phyloP scores from a whole-genome alignment of 2,888 invertebrate genomes.

The Julus scanicus region DNA sequence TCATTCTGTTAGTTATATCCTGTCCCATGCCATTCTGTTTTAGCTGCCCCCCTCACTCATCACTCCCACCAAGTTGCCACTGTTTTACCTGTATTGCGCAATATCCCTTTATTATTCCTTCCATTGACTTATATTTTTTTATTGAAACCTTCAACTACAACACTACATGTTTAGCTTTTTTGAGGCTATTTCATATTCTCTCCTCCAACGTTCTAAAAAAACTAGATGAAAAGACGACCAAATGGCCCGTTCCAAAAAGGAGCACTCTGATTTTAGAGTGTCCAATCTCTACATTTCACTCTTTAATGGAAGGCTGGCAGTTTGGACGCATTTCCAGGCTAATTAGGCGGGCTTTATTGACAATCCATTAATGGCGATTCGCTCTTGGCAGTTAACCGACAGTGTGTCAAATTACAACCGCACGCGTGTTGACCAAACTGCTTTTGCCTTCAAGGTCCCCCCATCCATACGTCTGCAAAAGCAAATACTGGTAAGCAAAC shows the following conservation, averaged over 20 bases:
- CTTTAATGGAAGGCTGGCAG: conserved; percentile 1
- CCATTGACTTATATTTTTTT: too few relatives aligned
- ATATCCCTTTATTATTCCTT: too few relatives aligned
- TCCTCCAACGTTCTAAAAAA: neutral
- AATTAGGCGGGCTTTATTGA: conserved; percentile 47
- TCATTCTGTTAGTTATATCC: too few relatives aligned
- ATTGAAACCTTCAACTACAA: too few relatives aligned
- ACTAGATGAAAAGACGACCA: neutral
- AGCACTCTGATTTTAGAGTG: neutral
- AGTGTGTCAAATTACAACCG: conserved; percentile 47
- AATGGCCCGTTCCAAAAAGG: neutral
- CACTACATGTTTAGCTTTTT: too few relatives aligned
- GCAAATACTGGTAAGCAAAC: neutral
- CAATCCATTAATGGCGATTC: conserved; percentile 49
- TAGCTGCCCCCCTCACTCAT: too few relatives aligned
- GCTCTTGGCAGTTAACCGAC: conserved; percentile 2
- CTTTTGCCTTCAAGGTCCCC: neutral
- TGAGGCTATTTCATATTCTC: too few relatives aligned
- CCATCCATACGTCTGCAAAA: neutral
- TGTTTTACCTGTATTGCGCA: too few relatives aligned
- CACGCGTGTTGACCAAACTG: conserved; percentile 40
- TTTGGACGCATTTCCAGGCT: conserved; percentile 15
- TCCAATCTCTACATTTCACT: neutral
- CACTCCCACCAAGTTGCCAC: too few relatives aligned
- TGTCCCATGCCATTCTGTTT: too few relatives aligned